Evolutionary conservation across 2,888 invertebrate genomes (phyloP), one percentile per base, ranked within the genome.

Genomic region (Drosophila dives): DNA sequence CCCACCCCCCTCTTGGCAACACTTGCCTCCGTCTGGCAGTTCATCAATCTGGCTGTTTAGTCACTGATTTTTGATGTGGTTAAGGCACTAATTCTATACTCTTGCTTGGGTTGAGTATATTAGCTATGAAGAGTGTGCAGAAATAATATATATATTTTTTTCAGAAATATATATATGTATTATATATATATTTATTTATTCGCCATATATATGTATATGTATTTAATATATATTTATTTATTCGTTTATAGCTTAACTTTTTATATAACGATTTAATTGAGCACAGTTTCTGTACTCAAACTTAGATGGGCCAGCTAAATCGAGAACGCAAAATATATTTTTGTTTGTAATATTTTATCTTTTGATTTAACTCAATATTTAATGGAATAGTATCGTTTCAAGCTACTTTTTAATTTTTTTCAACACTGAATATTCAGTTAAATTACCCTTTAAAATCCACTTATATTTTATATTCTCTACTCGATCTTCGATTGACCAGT

Each of bases 31-130:
- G 54, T 29, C 62, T 62, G 51, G 66, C 64, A 64, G 51, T 65
- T 49, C 34, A 59, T 58, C 72, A 72, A 72, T 58, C 59, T 64
- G 45, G 38, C 53, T 40, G 53, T 42, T 60, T 49, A 56, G 55
- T 78, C 79, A 59, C 40, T 40, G 40, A 50, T 51, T 66, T 78
- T 72, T 84, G 80, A 86, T 86, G 84, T 87, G 86, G 86, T 62
- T 81, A 74, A 65, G 72, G 49, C 70, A 73, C 72, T 63, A 72
- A 64, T 68, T 68, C 26, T 50, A 26, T 50, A 11, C 74, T 34
- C 66, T 65, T n/a, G 1, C 26, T 4, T 0, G 15, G 0, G 6
- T 17, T 1, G 62, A 8, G 32, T 1, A 32, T 55, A n/a, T 32
- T 11, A n/a, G 33, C n/a, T 71, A 8, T 5, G 11, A 8, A 17